Evolutionary conservation across 2,888 invertebrate genomes (phyloP).

Genomic region (Busseola fusca): DNA sequence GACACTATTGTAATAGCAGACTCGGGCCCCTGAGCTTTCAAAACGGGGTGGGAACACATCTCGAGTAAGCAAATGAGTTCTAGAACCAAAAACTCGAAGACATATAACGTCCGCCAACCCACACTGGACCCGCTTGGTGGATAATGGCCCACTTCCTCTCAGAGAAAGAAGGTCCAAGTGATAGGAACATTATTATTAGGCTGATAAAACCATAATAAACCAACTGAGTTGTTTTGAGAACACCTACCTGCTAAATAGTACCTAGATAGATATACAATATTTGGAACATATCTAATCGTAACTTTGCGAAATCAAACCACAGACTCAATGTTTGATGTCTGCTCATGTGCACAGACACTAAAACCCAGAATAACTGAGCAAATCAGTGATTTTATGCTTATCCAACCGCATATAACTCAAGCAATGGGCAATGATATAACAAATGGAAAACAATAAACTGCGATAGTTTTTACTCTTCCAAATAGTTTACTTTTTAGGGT

Average conservation of each 20-base stretch:
- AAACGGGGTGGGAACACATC: no score
- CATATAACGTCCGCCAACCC: no score
- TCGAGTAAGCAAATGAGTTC: no score
- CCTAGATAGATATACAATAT: neutral
- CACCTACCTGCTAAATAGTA: neutral
- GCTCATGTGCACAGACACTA: constrained; percentile 26
- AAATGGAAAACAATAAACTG: constrained; percentile 35
- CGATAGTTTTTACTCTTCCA: constrained; percentile 42
- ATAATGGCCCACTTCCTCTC: no score
- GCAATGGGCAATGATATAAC: constrained; percentile 12
- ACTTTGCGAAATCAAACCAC: constrained; percentile 10
- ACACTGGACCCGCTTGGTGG: no score
- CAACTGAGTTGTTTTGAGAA: neutral
- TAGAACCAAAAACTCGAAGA: no score
- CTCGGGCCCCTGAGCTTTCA: no score
- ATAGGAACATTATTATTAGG: no score
- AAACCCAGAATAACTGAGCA: constrained; percentile 3
- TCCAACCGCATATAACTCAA: constrained; percentile 20
- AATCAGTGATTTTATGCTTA: constrained; percentile 23
- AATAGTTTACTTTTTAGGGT: constrained; percentile 36
- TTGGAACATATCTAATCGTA: neutral
- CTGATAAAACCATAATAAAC: neutral
- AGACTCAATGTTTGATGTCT: neutral
- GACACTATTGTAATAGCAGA: no score
- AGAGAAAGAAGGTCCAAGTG: no score